Conservation (phyloP, 2,797 vertebrate genomes). For the Anniella stebbinsi region DNA sequence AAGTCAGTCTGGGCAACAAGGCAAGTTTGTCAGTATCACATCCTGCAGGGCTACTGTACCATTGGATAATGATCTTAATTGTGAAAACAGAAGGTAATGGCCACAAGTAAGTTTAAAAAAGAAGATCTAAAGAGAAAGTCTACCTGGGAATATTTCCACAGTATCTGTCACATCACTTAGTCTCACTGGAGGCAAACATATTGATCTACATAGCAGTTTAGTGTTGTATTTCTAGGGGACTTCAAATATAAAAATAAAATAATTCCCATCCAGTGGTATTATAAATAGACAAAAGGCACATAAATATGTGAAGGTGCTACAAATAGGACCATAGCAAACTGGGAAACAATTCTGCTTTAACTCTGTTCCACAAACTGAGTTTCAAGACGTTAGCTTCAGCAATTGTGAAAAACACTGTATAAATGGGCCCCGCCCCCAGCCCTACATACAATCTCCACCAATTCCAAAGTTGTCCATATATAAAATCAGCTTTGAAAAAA, state of each 20-base stretch:
- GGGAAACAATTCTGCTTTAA: conserved; percentile 81
- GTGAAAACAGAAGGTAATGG: background rate
- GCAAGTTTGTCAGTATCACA: background rate
- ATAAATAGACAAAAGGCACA: conserved; percentile 96
- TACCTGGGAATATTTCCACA: conserved; percentile 57
- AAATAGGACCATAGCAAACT: conserved; percentile 84
- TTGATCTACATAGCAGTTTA: conserved; percentile 76
- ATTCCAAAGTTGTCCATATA: conserved; percentile 68
- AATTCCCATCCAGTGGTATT: conserved; percentile 83
- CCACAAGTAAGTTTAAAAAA: conserved; percentile 67
- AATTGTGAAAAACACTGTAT: conserved; percentile 81
- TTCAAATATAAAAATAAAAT: conserved; percentile 81
- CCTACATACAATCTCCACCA: background rate
- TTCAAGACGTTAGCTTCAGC: conserved; percentile 79
- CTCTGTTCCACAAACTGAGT: conserved; percentile 81
- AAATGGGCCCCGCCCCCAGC: conserved; percentile 71
- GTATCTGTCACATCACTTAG: conserved; percentile 61
- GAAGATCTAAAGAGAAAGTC: conserved; percentile 58
- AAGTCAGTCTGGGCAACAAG: background rate
- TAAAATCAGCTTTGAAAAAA: conserved; percentile 76
- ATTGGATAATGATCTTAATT: background rate
- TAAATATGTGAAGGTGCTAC: conserved; percentile 93
- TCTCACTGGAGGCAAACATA: conserved; percentile 62
- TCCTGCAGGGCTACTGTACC: background rate
- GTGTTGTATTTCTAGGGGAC: conserved; percentile 80